Conservation (phyloP, 2,113 vertebrate genomes). For the Passer domesticus region DNA sequence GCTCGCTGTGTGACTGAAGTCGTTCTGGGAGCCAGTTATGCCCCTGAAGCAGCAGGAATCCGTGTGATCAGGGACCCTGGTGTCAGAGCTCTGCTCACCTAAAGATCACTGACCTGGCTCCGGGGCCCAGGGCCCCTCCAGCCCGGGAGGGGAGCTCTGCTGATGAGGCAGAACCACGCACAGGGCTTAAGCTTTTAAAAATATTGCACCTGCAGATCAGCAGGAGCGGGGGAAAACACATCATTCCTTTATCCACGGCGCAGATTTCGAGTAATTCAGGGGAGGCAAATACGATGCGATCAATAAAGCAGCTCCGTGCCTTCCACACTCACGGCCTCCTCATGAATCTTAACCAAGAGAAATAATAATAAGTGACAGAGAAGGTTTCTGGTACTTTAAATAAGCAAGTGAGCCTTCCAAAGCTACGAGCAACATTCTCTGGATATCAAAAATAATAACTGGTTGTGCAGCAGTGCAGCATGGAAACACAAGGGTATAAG, state of each 20-base stretch:
- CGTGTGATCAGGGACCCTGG: rapidly evolving
- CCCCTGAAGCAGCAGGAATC: background rate
- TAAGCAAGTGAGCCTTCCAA: conserved; percentile 80
- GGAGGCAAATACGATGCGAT: conserved; percentile 41
- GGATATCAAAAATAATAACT: conserved; percentile 86
- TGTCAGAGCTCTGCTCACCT: background rate
- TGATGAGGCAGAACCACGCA: background rate
- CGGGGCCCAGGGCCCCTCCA: background rate
- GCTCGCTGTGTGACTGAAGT: rapidly evolving
- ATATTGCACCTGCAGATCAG: conserved; percentile 18
- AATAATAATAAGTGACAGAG: conserved; percentile 78
- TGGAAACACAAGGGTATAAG: conserved; percentile 81
- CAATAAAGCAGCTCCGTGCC: conserved; percentile 62
- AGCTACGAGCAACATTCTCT: conserved; percentile 80
- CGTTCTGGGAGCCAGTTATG: rapidly evolving
- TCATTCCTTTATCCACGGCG: conserved; percentile 2
- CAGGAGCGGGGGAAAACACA: conserved; percentile 27
- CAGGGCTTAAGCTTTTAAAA: conserved; percentile 17
- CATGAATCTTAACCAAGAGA: conserved; percentile 76
- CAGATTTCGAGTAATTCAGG: conserved; percentile 49
- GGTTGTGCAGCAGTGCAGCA: conserved; percentile 78
- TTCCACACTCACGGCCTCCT: conserved; percentile 53
- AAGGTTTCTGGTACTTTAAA: conserved; percentile 76
- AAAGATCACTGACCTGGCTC: background rate
- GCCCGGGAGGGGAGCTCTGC: background rate